Conservation (phyloP, 2,797 vertebrate genomes). For the Sebastes matsubarae region DNA sequence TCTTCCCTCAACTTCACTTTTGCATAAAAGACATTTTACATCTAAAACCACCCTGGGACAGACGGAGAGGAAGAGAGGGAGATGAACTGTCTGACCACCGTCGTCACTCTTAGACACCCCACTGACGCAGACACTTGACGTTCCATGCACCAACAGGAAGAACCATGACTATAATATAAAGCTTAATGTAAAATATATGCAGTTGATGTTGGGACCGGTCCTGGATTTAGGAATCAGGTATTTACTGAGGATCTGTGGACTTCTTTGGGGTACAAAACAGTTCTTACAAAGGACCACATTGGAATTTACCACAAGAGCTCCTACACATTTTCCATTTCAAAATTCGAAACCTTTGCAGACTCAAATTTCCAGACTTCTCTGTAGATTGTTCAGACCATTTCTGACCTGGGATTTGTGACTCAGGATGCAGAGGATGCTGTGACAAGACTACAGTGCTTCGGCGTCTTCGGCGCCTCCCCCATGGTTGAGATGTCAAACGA, state of each 20-base stretch:
- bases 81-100: background rate
- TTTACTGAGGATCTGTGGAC: background rate
- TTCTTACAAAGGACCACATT: background rate
- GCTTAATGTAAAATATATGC: background rate
- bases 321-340: too few relatives aligned
- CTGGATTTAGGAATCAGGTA: background rate
- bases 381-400: too few relatives aligned
- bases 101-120: background rate
- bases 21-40: slow-evolving; percentile 15
- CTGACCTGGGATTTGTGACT: too few relatives aligned
- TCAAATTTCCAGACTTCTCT: too few relatives aligned
- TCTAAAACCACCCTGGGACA: background rate
- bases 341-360: too few relatives aligned
- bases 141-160: background rate
- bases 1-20: background rate
- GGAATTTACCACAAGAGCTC: too few relatives aligned
- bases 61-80: background rate
- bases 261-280: background rate
- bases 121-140: background rate
- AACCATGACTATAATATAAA: background rate
- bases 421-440: too few relatives aligned
- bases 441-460: too few relatives aligned
- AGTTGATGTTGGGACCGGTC: background rate
- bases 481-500: too few relatives aligned
- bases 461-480: too few relatives aligned